Conservation (phyloP, 1,140 invertebrate genomes). For the Hycleus cichorii region DNA sequence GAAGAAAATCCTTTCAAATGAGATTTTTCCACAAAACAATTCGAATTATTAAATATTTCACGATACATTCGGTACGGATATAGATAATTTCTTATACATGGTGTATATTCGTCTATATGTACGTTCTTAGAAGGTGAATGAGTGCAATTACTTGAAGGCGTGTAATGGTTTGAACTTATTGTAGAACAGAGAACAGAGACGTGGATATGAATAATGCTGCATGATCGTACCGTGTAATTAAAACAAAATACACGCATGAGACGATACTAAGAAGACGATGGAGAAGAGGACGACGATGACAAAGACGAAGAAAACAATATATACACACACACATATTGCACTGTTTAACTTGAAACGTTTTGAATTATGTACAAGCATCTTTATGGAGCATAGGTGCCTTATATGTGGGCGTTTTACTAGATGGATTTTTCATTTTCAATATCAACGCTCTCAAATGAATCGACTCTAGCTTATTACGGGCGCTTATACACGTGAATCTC, state of each 20-base stretch:
- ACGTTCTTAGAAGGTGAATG: slow-evolving; percentile 27
- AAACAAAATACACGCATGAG: slow-evolving; percentile 31
- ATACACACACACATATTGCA: not conserved
- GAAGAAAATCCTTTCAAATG: not conserved
- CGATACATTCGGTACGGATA: slow-evolving; percentile 15
- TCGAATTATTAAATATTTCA: slow-evolving; percentile 13
- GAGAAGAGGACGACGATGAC: no score
- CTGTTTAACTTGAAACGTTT: no score
- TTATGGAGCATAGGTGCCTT: no score
- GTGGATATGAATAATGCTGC: slow-evolving; percentile 34
- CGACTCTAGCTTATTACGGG: no score
- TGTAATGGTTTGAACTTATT: slow-evolving; percentile 31
- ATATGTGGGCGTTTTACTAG: no score
- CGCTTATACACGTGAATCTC: no score
- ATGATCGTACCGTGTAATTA: slow-evolving; percentile 33
- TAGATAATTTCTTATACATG: not conserved
- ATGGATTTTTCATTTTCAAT: no score
- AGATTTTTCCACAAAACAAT: not conserved
- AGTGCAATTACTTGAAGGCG: slow-evolving; percentile 32
- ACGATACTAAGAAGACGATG: not conserved
- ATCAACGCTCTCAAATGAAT: no score
- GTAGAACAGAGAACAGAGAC: slow-evolving; percentile 23
- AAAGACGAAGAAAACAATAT: no score
- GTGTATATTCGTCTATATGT: not conserved
- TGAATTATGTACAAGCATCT: no score